These are phyloP conservation scores for Silurus aristotelis DNA, from an alignment of 2,797 vertebrate species.

Conservation along the genomic window DNA sequence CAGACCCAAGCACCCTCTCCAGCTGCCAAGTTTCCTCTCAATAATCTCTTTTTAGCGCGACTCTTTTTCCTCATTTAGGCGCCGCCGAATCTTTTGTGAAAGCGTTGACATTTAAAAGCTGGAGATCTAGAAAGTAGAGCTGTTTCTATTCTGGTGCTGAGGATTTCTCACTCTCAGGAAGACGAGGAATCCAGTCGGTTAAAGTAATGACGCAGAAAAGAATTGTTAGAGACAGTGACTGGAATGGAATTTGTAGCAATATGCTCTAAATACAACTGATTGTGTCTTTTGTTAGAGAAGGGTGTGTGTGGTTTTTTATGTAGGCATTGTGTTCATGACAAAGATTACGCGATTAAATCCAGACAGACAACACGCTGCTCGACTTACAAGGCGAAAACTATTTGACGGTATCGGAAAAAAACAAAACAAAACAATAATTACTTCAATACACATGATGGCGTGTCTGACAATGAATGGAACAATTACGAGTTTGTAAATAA, in stretches of 20 bases:
- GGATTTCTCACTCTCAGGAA: slow-evolving; percentile 46
- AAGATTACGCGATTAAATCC: slow-evolving; percentile 17
- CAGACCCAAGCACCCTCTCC: background rate
- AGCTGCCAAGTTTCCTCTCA: slow-evolving; percentile 14
- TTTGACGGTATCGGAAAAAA: background rate
- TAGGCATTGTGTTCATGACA: slow-evolving; percentile 12
- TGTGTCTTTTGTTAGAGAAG: slow-evolving; percentile 20
- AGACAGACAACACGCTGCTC: slow-evolving; percentile 19
- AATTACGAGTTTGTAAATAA: slow-evolving; percentile 6
- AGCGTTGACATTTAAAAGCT: background rate
- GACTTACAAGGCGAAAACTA: background rate
- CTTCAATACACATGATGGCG: background rate
- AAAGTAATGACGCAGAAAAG: slow-evolving; percentile 29
- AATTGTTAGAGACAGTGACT: slow-evolving; percentile 40
- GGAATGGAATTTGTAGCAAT: slow-evolving; percentile 29
- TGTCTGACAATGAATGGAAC: background rate
- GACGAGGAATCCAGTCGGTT: slow-evolving; percentile 43
- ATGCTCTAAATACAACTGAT: slow-evolving; percentile 19
- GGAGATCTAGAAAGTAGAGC: background rate
- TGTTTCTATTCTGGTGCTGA: slow-evolving; percentile 64
- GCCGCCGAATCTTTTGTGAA: background rate
- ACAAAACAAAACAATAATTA: background rate
- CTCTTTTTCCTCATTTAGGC: background rate
- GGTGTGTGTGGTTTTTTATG: slow-evolving; percentile 8
- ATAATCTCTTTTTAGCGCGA: slow-evolving; percentile 1